Conservation (phyloP, 2,888 invertebrate genomes). For the Carcina quercana region DNA sequence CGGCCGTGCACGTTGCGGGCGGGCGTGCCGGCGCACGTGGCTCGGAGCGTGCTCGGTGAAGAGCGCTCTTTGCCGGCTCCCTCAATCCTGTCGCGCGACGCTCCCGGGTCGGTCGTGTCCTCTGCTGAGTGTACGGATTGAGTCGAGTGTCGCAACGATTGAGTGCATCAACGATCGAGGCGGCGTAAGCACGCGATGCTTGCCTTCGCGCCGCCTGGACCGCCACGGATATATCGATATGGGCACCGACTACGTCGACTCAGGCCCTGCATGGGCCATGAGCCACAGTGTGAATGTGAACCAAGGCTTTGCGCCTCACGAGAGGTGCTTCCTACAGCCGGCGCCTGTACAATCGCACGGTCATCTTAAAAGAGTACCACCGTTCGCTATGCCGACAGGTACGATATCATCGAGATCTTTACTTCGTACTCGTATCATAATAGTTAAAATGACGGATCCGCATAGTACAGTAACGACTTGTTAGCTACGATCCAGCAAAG, state of each 20-base stretch:
- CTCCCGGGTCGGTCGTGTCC: constrained; percentile 55
- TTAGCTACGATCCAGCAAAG: too few relatives aligned
- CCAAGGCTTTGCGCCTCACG: constrained; percentile 10
- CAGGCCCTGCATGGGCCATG: constrained; percentile 23
- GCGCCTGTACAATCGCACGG: constrained; percentile 8
- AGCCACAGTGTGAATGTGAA: constrained; percentile 7
- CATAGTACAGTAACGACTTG: too few relatives aligned
- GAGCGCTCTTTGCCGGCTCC: constrained; percentile 39
- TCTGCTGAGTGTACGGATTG: constrained; percentile 10
- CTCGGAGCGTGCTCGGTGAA: constrained; percentile 39
- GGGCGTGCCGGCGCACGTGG: constrained; percentile 53
- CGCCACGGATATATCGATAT: constrained; percentile 75
- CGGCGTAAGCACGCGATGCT: constrained; percentile 42
- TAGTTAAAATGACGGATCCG: too few relatives aligned
- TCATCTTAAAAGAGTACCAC: too few relatives aligned
- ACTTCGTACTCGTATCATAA: too few relatives aligned
- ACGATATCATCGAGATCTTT: neutral
- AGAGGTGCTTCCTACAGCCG: constrained; percentile 24
- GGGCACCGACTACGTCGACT: constrained; percentile 37
- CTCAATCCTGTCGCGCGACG: constrained; percentile 59
- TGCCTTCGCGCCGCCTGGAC: constrained; percentile 48
- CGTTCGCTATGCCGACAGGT: neutral
- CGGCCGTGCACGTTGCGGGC: constrained; percentile 38
- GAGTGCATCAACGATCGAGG: constrained; percentile 42
- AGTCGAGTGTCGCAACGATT: too few relatives aligned